phyloP scores from a whole-genome alignment of 2,888 invertebrate genomes.

The Drosophila sordidula region DNA sequence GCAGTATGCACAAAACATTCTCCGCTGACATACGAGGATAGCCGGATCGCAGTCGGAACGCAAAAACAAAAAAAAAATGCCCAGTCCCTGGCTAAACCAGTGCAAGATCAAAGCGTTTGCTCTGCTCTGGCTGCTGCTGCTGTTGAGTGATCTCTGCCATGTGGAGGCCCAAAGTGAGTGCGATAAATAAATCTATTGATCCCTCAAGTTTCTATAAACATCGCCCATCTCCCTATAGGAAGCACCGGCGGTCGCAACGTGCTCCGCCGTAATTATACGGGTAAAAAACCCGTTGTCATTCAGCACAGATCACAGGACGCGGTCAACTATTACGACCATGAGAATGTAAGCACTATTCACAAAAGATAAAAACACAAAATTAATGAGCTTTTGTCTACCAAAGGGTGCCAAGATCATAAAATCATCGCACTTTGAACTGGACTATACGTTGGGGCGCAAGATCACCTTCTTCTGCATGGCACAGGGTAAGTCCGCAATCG shows the following conservation, averaged over 20 bases:
- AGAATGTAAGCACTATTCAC: conserved; percentile 87
- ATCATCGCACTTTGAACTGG: conserved; percentile 96
- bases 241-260: conserved; percentile 83
- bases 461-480: conserved; percentile 97
- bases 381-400: not conserved
- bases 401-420: conserved; percentile 96
- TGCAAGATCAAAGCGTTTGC: conserved; percentile 50
- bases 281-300: conserved; percentile 84
- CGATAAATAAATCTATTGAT: not conserved
- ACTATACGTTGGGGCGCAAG: conserved; percentile 96
- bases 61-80: conserved; percentile 33
- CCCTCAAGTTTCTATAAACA: not conserved
- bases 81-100: conserved; percentile 42
- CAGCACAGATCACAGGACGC: conserved; percentile 94
- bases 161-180: conserved; percentile 70
- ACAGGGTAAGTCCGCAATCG: conserved; percentile 87
- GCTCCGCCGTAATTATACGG: conserved; percentile 84
- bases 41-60: conserved; percentile 37
- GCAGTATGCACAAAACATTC: conserved; percentile 68
- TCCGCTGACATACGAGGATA: conserved; percentile 38
- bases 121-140: conserved; percentile 53
- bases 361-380: not conserved
- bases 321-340: conserved; percentile 95
- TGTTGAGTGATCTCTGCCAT: conserved; percentile 47
- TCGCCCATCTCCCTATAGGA: conserved; percentile 63